Base-by-base conservation (phyloP, 2,113 vertebrate genomes). In the Chelonoidis abingdonii region DNA sequence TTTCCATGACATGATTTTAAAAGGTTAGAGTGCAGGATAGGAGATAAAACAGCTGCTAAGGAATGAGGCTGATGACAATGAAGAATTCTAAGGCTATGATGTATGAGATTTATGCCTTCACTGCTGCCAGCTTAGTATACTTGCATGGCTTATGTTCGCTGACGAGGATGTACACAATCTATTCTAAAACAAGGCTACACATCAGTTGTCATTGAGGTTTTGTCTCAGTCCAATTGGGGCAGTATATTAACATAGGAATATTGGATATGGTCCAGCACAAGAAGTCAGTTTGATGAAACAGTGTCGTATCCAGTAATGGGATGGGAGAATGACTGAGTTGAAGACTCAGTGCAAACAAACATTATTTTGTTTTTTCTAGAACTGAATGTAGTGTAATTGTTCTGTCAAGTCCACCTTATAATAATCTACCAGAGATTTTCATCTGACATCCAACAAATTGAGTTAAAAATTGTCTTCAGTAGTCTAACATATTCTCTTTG, bases 1-100 rank as follows among this genome's bases (percentile, higher is more conserved):
- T 86, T 52, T 75, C 44, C 79, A 76, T 92, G 72, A 56, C 49
- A 54, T 79, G 44, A 19, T 76, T 83, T 72, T 54, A 29, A 53
- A 84, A 84, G 80, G 72, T 92, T 80, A 72, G 57, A 72, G 54
- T 80, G 89, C 78, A 80, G 79, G 47, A 84, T 80, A 35, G n/a
- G 35, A 52, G 75, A 76, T 83, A 65, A 75, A 90, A 57, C 75
- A 80, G 89, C 56, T 85, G 54, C 83, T 65, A 85, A 85, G 35
- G 41, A 53, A 78, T 76, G 44, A 44, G 17, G 35, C 47, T 35
- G 57, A 52, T 49, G 13, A 10, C 29, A 49, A 13, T 52, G 29
- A 59, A 52, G 78, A 84, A 72, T 91, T 96, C 75, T 88, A 22
- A 44, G 2, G 0, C 53, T 82, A 0, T 17, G 57, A 83, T 5